Evolutionary conservation across 2,888 invertebrate genomes (phyloP), one percentile per base, ranked within the genome.

Genomic region (Polyommatus icarus): DNA sequence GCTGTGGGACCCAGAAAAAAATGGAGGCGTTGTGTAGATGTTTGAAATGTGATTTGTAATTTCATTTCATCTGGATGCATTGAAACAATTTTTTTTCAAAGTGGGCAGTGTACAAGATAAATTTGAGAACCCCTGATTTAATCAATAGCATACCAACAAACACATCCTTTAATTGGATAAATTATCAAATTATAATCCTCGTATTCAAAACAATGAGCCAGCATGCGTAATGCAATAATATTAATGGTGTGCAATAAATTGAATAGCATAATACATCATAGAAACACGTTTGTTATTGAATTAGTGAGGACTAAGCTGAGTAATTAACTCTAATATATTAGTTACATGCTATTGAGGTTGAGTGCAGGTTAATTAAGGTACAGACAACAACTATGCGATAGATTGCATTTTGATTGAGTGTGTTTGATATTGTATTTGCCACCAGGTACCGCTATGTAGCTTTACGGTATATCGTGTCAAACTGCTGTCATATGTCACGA

Each of bases 261-360:
- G 76, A 29, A 50, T 24, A 46, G 76, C 76, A 24, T 36, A 32
- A 61, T 36, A 36, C 12, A 24, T 40, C 67, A 76, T 32, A 46
- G 46, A 40, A 36, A 71, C 29, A 18, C 24, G 8, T 15, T 46
- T 10, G 32, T 7, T 8, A 76, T 29, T 76, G n/a, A 29, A 67
- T 67, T 76, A 67, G 18, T 29, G 6, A 15, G 5, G 6, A 67
- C 67, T 67, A 67, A 67, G 67, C 20, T 4, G 6, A 1, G 29
- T 29, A 67, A 67, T 67, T 67, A 67, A 4, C 67, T 67, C 10
- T 24, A 61, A 24, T 61, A 59, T 67, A 67, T 32, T 29, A 67
- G 29, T 67, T 67, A 67, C 67, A 32, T 67, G 29, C 67, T 20
- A 67, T 67, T 46, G 20, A 73, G 29, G 73, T 73, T 46, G 73